Conservation (phyloP, 2,113 vertebrate species). For the Anarrhichthys ocellatus region DNA sequence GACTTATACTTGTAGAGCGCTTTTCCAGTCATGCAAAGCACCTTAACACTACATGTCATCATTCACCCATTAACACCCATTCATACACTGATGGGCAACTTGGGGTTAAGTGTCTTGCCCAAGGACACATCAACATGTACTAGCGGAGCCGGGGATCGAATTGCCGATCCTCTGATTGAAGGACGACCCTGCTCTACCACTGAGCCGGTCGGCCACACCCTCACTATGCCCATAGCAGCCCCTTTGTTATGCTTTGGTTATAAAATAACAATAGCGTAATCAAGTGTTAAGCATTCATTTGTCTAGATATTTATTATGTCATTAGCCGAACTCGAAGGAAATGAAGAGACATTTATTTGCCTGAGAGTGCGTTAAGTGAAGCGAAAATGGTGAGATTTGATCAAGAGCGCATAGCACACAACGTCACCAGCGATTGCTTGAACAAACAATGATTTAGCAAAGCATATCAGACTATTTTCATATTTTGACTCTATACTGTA, state of each 20-base stretch:
- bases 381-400: background rate
- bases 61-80: background rate
- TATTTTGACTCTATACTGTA: background rate
- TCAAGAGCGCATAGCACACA: background rate
- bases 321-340: background rate
- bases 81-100: background rate
- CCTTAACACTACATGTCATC: background rate
- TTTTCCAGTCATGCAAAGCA: background rate
- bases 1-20: background rate
- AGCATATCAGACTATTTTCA: background rate
- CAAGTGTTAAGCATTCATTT: background rate
- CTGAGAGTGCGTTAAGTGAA: background rate
- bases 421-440: constrained; percentile 13
- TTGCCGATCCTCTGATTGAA: background rate
- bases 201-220: background rate
- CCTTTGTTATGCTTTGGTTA: constrained; percentile 8
- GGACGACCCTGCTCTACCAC: background rate
- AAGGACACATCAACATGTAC: background rate
- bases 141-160: background rate
- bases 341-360: background rate
- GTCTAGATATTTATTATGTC: constrained; percentile 11
- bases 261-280: constrained; percentile 27
- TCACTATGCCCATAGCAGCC: background rate
- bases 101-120: background rate
- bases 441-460: background rate